Evolutionary conservation across 1,140 invertebrate genomes (phyloP), one percentile per base, ranked within the genome.

Genomic region (Caenorhabditis briggsae): DNA sequence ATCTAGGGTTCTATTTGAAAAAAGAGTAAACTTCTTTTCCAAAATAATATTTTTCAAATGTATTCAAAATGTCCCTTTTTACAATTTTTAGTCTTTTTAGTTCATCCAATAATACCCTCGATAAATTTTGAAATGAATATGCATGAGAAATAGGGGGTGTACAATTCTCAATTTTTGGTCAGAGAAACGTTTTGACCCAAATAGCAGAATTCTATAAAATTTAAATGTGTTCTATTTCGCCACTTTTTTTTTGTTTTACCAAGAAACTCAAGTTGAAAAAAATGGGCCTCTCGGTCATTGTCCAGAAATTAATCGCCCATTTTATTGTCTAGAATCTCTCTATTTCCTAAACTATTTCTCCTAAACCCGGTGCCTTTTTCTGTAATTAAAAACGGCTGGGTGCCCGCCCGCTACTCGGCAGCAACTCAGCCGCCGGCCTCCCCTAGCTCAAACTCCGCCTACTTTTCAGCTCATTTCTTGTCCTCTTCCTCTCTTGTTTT

Each of bases 321-420:
- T 78, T 50, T 78, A 78, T 78, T 78, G 18, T 50, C 70, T 14
- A 12, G 2, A 7, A 6, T 41, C 33, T 41, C 46, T 50, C 43
- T 18, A 23, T 23, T 23, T 11, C 14, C 23, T 78, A 8, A 9
- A 25, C 11, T 61, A 25, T 11, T 50, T 50, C n/a, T 7, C 14
- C 2, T 6, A 9, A 23, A 46, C 50, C 50, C n/a, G 58, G 58
- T 20, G 64, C 33, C 65, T 50, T n/a, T 78, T 78, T 50, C 70
- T 50, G 50, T 78, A 78, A 78, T 78, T 78, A 50, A 78, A 78
- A 78, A 50, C 70, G 70, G 70, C 70, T 78, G 70, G 70, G 70
- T 46, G 12, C 41, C 65, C 18, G 41, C 16, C 23, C 12, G 41
- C 65, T 46, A 14, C n/a, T 2, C 70, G 2, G 20, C 46, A 78